Base-by-base conservation (phyloP, 1,140 invertebrate genomes). In the Hydropsyche tenuis region DNA sequence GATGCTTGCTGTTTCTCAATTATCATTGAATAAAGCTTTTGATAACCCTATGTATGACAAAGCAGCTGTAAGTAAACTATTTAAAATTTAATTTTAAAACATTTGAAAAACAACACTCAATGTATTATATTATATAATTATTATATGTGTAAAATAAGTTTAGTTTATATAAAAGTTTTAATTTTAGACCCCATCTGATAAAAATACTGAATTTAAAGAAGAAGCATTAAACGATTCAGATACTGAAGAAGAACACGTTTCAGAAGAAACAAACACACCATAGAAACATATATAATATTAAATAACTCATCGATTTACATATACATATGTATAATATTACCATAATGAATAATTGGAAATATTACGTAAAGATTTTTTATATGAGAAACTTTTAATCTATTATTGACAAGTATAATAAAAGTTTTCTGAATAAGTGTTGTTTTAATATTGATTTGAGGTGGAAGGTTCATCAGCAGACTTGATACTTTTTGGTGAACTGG, bases 11-110 rank as follows among this genome's bases (percentile, higher is more conserved):
- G 51, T 76, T 37, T 76, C 75, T 6, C 75, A 76, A 18, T 22
- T 76, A 11, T 73, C 72, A 7, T 69, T 76, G 23, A 62, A 76
- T 25, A 76, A 76, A 65, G 66, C 72, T 1, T 76, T 76, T 53
- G 75, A 76, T 27, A 76, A 76, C 45, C 75, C 75, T 2, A 71
- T 76, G 72, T 76, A 73, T 51, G 66, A 30, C 3, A 53, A 30
- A 22, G 14, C 2, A 25, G 22, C 45, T n/a, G 72, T 73, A 73
- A 73, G 62, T 16, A 53, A 48, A 9, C 9, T 12, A 42, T 23
- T 43, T 2, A 1, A 45, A 43, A 46, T 12, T 46, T 1, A 12
- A 46, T 3, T n/a, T 46, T 4, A 46, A n/a, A 3, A 43, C 14
- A 43, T 43, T 7, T 14, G 14, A 43, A 43, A 7, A 43, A 5